Evolutionary conservation across 2,113 vertebrate genomes (phyloP).

Genomic region (Egretta garzetta): DNA sequence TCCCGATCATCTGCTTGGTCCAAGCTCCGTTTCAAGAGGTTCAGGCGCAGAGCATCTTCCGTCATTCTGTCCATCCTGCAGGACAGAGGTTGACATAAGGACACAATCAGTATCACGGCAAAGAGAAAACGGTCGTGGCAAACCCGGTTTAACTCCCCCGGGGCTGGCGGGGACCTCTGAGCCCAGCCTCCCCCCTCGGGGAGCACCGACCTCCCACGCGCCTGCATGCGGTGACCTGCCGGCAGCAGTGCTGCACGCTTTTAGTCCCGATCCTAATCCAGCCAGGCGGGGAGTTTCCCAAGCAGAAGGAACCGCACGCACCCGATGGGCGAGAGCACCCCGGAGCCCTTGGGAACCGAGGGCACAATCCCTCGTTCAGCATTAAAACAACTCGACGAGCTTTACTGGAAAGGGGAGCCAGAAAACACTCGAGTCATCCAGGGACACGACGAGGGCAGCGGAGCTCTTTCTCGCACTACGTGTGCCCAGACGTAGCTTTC

Average conservation of each 20-base stretch:
- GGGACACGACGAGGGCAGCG: neutral
- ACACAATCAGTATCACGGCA: neutral
- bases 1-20: conserved; percentile 90
- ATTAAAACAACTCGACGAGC: accelerated
- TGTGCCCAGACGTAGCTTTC: accelerated
- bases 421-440: accelerated
- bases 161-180: neutral
- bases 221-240: neutral
- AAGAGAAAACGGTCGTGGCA: neutral
- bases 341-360: accelerated
- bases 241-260: neutral
- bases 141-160: neutral
- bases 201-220: neutral
- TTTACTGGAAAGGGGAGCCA: neutral
- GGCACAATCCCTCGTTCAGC: accelerated
- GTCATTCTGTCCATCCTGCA: conserved; percentile 96
- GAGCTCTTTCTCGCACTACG: accelerated
- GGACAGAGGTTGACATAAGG: neutral
- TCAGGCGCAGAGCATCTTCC: conserved; percentile 92
- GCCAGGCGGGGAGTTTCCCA: neutral
- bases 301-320: neutral
- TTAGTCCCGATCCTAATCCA: neutral
- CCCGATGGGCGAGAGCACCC: neutral
- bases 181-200: neutral
- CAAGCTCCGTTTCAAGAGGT: conserved; percentile 91